Conservation (phyloP, 1,140 invertebrate species). For the Papilio helenus region DNA sequence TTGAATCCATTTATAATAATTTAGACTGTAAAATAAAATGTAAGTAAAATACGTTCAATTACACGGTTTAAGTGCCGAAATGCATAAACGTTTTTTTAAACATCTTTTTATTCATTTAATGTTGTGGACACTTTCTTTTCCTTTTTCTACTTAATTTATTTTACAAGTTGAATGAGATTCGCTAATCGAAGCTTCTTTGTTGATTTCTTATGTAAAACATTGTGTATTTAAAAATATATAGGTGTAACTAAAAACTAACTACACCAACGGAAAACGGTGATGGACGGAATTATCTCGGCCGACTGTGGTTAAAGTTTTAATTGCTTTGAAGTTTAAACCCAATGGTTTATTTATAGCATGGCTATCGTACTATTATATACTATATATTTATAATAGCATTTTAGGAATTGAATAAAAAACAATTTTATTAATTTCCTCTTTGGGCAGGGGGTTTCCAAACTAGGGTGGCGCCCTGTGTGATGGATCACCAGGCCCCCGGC, state of each 20-base stretch:
- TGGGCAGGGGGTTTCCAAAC: too few relatives aligned
- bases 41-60: neutral
- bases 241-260: neutral
- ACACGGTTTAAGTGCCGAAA: neutral
- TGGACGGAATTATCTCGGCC: neutral
- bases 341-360: conserved; percentile 9
- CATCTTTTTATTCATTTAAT: too few relatives aligned
- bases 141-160: too few relatives aligned
- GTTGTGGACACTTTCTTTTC: too few relatives aligned
- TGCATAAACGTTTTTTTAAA: neutral
- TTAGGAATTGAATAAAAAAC: too few relatives aligned
- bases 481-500: too few relatives aligned
- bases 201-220: too few relatives aligned
- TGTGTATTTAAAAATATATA: neutral
- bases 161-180: too few relatives aligned
- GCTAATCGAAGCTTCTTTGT: too few relatives aligned
- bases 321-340: conserved; percentile 9
- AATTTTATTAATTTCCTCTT: too few relatives aligned
- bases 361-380: too few relatives aligned
- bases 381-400: neutral
- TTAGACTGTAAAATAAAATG: neutral
- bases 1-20: conserved; percentile 20
- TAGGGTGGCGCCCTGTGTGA: too few relatives aligned
- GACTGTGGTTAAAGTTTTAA: conserved; percentile 17
- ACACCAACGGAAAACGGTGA: neutral